Base-by-base conservation (phyloP, 2,797 vertebrate species). In the Sandelia bainsii region DNA sequence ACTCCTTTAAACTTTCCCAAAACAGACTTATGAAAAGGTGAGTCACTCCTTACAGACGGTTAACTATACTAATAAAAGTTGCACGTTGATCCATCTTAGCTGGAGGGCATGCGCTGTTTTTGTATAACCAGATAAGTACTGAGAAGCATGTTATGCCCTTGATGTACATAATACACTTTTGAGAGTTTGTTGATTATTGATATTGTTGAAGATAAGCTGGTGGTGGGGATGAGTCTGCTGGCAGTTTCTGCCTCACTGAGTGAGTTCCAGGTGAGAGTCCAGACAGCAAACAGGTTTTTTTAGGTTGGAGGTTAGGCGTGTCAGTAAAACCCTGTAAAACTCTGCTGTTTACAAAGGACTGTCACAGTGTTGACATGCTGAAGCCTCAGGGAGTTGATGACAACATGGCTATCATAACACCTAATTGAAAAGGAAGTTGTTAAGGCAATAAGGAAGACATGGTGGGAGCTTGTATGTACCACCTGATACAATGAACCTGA, bases 231-330 rank as follows among this genome's bases (percentile, higher is more conserved):
- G 62, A 39, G 48, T 44, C 29, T 48, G 61, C 17, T 13, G 56
- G 50, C 14, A 50, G 72, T 84, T 87, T 75, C 34, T 63, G 7
- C 5, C 20, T 1, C 29, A 44, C 54, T 71, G 72, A 56, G 20
- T 69, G 59, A 71, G 56, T 68, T 78, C 50, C 62, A 73, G 49
- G 20, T 40, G 29, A 70, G 52, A 77, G 39, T 80, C 71, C 57
- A 77, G 70, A 77, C 52, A 62, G 49, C 48, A 82, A 92, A 90
- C 88, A 75, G 89, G 89, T 90, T 88, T 49, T 80, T 59, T 86
- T 8, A 74, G 70, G 54, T 61, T 68, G 48, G 44, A 82, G 59
- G 45, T 62, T 68, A 78, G 89, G 89, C 1, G 83, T 90, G 89
- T 84, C 80, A 52, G 44, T 79, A 77, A 87, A 77, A 87, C 54